These are phyloP conservation scores for Artibeus jamaicensis DNA, from an alignment of 2,797 vertebrate species.

Conservation along the genomic window DNA sequence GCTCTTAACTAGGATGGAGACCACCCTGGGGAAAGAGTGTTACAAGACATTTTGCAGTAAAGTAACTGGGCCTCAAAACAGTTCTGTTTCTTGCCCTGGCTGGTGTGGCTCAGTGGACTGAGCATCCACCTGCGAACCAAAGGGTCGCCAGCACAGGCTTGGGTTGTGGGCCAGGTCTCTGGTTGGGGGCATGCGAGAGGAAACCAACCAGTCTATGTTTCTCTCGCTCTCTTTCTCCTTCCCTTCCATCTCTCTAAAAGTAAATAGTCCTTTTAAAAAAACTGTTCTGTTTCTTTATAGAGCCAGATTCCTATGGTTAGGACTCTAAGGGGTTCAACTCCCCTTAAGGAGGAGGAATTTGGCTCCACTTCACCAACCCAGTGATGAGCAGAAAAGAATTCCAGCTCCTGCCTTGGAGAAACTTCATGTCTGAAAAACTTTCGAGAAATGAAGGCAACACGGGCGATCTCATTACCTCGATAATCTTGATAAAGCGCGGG, in stretches of 20 bases:
- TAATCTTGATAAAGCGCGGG: constrained; percentile 98
- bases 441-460: not conserved
- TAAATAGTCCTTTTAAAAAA: not conserved
- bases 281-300: not conserved
- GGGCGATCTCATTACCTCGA: constrained; percentile 88
- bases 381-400: not conserved
- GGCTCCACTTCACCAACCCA: not conserved
- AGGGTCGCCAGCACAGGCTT: not conserved
- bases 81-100: not conserved
- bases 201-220: not conserved
- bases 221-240: not conserved
- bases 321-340: not conserved
- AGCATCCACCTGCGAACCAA: not conserved
- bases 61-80: not conserved
- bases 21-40: no score
- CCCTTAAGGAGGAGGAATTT: not conserved
- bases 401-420: not conserved
- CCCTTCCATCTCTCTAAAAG: not conserved
- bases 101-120: not conserved
- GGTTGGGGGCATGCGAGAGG: not conserved
- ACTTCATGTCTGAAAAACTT: not conserved
- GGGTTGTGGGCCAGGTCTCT: not conserved
- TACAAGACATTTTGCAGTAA: not conserved
- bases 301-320: not conserved
- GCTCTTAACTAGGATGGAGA: not conserved